Conservation (phyloP, 2,797 vertebrate genomes). For the Eulemur rubriventer region DNA sequence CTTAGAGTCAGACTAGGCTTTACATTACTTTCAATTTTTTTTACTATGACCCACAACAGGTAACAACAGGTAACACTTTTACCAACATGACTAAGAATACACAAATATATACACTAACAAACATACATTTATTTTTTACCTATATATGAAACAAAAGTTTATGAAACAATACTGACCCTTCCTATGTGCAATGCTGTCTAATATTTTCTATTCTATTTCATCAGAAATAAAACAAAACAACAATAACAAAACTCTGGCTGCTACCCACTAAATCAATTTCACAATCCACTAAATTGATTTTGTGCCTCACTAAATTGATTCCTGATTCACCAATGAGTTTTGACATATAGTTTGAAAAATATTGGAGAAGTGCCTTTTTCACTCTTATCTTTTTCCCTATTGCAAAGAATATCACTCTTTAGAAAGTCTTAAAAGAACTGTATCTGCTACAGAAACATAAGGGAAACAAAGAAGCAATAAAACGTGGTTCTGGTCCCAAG, state of each 20-base stretch:
- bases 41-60: not conserved
- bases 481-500: not conserved
- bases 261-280: constrained; percentile 35
- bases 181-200: not conserved
- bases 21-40: not conserved
- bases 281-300: constrained; percentile 31
- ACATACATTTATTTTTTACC: not conserved
- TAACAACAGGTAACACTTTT: not conserved
- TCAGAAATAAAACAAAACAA: not conserved
- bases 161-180: not conserved
- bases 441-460: constrained; percentile 3
- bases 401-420: not conserved
- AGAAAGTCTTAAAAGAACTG: not conserved
- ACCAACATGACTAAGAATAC: not conserved
- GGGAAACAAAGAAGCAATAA: not conserved
- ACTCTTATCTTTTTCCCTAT: not conserved
- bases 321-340: constrained; percentile 5
- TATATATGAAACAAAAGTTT: not conserved
- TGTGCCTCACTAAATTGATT: constrained; percentile 9
- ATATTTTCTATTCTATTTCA: not conserved
- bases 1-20: not conserved
- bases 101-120: not conserved
- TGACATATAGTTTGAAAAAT: constrained; percentile 1
- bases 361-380: not conserved
- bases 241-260: constrained; percentile 1